Base-by-base conservation (phyloP, 2,888 invertebrate species). In the Branchinecta sandiegonensis region DNA sequence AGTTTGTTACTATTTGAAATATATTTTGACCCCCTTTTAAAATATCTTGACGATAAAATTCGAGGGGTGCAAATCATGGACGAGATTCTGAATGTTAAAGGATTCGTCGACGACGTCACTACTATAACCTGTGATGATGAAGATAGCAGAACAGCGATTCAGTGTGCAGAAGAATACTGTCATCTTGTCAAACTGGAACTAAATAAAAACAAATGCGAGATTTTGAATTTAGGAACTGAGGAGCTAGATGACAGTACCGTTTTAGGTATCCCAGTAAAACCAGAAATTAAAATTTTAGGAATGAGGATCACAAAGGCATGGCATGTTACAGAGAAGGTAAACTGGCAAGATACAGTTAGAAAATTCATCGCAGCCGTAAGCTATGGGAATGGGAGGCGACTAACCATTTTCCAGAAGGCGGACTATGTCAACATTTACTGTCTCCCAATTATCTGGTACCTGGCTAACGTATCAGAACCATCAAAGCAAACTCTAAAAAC, bases 81-180 rank as follows among this genome's bases (percentile, higher is more conserved):
- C 2, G 50, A 50, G 50, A 50, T n/a, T 13, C 50, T 50, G 50
- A 50, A 50, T 3, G n/a, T 50, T 13, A 50, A n/a, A n/a, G 50
- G 50, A 50, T 50, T 50, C n/a, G 50, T 50, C n/a, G 50, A 50
- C n/a, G 50, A 50, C n/a, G n/a, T 50, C 13, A 50, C 50, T n/a
- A 50, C 50, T 13, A n/a, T 50, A 50, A 50, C 50, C 13, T 50
- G 13, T 13, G n/a, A 50, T 50, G 50, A 50, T 50, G 50, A 50
- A 50, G 50, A 50, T n/a, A 13, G 2, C 13, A 50, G 50, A n/a
- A 50, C 13, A 13, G 50, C 50, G 13, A 50, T 50, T 13, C 13
- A n/a, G 2, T 50, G 50, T 13, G n/a, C 50, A 13, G 50, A 50
- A n/a, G 13, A 50, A 50, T 50, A 50, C 50, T 50, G 50, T n/a